Conservation (phyloP, 2,888 invertebrate genomes). For the Lampropteryx suffumata region DNA sequence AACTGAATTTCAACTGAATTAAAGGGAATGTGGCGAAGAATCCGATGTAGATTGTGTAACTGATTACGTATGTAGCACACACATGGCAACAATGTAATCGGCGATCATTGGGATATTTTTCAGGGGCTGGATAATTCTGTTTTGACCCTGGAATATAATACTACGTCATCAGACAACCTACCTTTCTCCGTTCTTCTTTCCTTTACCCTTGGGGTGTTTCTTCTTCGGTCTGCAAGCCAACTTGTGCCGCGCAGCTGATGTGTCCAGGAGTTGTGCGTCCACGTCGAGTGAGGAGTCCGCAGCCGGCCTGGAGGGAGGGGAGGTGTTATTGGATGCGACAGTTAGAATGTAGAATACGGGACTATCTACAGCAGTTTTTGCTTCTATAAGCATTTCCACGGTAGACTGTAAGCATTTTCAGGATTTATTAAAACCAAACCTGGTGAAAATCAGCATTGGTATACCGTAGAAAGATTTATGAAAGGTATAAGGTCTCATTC, state of each 20-base stretch:
- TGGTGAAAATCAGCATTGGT: background rate
- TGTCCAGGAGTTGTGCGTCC: conserved; percentile 85
- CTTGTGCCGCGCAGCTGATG: conserved; percentile 89
- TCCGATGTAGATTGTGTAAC: conserved; percentile 10
- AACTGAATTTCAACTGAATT: conserved; percentile 15
- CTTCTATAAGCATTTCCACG: no score
- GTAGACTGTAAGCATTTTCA: no score
- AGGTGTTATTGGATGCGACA: conserved; percentile 39
- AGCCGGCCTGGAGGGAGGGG: conserved; percentile 76
- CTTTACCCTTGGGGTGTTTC: conserved; percentile 77
- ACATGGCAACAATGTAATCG: background rate
- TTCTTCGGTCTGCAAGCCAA: conserved; percentile 88
- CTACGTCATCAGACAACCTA: conserved; percentile 41
- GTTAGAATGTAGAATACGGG: conserved; percentile 36
- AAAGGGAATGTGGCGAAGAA: conserved; percentile 10
- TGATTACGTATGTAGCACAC: background rate
- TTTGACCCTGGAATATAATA: no score
- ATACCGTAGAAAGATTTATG: background rate
- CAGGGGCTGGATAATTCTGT: no score
- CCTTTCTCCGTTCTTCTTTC: conserved; percentile 43
- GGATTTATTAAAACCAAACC: no score
- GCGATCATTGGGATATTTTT: no score
- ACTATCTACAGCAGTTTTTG: background rate
- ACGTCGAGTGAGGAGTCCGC: conserved; percentile 84
- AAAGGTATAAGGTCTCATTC: conserved; percentile 10